Conservation (phyloP, 2,888 invertebrate genomes). For the Notodonta ziczac region DNA sequence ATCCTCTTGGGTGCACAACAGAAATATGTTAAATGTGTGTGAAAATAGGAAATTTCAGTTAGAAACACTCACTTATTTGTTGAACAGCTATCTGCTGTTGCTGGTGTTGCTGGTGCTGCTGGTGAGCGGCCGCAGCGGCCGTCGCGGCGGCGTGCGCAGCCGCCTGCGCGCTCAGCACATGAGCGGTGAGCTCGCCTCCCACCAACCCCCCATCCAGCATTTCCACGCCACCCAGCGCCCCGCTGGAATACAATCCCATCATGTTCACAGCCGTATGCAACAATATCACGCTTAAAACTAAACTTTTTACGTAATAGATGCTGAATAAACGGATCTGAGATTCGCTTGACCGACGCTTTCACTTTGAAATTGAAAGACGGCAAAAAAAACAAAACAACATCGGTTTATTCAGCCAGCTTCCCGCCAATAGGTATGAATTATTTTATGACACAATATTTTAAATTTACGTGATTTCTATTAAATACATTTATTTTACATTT, state of each 20-base stretch:
- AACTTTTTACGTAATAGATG: conserved; percentile 26
- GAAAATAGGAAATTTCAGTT: conserved; percentile 15
- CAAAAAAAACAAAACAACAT: conserved; percentile 48
- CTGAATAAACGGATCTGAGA: conserved; percentile 19
- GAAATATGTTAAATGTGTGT: background rate
- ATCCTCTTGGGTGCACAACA: background rate
- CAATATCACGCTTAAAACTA: conserved; percentile 25
- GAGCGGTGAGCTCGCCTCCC: conserved; percentile 74
- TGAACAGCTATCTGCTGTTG: conserved; percentile 75
- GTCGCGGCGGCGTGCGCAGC: conserved; percentile 79
- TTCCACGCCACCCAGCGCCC: conserved; percentile 82
- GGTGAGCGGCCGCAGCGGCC: conserved; percentile 71
- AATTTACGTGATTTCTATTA: background rate
- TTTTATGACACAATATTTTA: background rate
- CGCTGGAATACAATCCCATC: conserved; percentile 83
- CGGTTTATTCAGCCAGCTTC: conserved; percentile 41
- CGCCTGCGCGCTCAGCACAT: conserved; percentile 77
- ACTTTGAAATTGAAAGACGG: conserved; percentile 31
- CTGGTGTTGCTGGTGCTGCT: conserved; percentile 66
- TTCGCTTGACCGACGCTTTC: conserved; percentile 43
- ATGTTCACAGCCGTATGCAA: conserved; percentile 64
- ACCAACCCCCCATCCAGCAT: conserved; percentile 75
- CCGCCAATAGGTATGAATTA: conserved; percentile 37
- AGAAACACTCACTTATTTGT: conserved; percentile 68
- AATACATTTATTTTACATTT: conserved; percentile 13